Evolutionary conservation across 2,888 invertebrate species (phyloP).

Genomic region (Nephrotoma guestfalica): DNA sequence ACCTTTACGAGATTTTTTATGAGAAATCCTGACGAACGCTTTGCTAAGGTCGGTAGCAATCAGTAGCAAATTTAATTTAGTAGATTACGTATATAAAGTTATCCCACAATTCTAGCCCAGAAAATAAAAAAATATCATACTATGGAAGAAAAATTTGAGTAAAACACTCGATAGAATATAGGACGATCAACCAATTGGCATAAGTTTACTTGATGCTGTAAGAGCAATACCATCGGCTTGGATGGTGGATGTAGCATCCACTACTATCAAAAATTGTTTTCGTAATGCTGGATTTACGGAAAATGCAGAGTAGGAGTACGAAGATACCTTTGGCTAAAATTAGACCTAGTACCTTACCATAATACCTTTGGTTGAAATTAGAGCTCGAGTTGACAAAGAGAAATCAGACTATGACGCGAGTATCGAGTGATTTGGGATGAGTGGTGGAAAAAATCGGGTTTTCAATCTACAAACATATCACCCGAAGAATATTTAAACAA

Average conservation of each 20-base stretch:
- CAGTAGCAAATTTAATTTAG: too few relatives aligned
- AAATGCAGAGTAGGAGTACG: neutral
- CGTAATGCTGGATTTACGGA: too few relatives aligned
- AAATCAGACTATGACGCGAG: neutral
- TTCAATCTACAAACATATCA: neutral
- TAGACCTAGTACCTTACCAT: too few relatives aligned
- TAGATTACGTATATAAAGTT: too few relatives aligned
- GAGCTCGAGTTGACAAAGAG: neutral
- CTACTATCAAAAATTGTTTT: neutral
- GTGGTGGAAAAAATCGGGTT: neutral
- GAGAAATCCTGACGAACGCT: too few relatives aligned
- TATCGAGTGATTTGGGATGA: neutral
- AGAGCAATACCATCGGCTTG: neutral
- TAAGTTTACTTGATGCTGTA: neutral
- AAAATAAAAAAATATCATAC: too few relatives aligned
- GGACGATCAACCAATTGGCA: neutral
- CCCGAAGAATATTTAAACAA: neutral
- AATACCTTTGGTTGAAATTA: neutral
- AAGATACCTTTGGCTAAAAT: too few relatives aligned
- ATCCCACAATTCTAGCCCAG: too few relatives aligned
- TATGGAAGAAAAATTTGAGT: neutral
- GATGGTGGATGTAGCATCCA: neutral
- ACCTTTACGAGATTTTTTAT: too few relatives aligned
- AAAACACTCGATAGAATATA: too few relatives aligned
- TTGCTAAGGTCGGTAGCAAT: too few relatives aligned